Evolutionary conservation across 2,797 vertebrate species (phyloP).

Genomic region (Falco rusticolus): DNA sequence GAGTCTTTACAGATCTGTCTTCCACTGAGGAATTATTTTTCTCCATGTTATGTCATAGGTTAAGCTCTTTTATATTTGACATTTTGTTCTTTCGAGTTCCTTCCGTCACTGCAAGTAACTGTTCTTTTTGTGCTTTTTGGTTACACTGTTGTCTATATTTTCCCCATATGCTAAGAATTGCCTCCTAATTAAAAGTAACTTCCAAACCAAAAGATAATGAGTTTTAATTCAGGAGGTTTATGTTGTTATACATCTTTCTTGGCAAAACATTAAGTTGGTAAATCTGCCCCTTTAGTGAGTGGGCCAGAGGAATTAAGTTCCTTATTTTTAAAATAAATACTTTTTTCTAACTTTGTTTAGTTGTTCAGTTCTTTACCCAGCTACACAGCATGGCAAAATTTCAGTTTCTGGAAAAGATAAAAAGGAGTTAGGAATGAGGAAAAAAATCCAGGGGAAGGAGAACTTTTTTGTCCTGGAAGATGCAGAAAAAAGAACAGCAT

Average conservation of each 20-base stretch:
- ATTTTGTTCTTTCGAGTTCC: neutral
- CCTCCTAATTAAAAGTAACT: neutral
- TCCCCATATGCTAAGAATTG: neutral
- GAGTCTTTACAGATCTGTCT: neutral
- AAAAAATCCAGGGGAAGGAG: neutral
- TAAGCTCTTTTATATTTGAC: neutral
- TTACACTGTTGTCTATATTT: neutral
- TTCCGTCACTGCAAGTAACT: neutral
- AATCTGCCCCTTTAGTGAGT: neutral
- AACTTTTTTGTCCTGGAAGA: neutral
- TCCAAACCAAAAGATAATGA: neutral
- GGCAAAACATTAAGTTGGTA: fast-evolving
- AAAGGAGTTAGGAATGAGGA: neutral
- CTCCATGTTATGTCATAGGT: neutral
- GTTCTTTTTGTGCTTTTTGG: neutral
- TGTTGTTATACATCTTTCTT: neutral
- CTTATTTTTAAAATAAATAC: neutral
- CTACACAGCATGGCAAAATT: neutral
- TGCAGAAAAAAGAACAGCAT: neutral
- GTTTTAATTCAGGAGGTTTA: neutral
- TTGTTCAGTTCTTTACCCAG: neutral
- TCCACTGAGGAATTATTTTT: neutral
- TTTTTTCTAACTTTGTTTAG: neutral
- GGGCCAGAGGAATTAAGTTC: neutral
- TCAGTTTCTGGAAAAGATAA: neutral